Conservation (phyloP, 2,113 vertebrate genomes). For the Malurus elegans region DNA sequence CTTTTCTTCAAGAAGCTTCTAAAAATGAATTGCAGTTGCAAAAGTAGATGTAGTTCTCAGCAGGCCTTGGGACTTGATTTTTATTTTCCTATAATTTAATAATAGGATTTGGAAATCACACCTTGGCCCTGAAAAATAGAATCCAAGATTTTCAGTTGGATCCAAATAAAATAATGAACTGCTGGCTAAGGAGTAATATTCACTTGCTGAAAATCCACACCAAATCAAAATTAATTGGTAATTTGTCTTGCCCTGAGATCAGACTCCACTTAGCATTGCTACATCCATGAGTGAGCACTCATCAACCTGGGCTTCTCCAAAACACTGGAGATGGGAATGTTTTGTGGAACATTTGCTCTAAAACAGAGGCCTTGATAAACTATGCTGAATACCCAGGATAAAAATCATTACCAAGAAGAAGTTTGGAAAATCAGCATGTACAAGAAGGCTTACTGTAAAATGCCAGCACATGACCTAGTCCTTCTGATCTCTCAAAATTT, state of each 20-base stretch:
- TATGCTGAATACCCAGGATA: background rate
- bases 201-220: background rate
- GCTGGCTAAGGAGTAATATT: background rate
- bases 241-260: background rate
- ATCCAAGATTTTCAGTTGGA: background rate
- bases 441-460: background rate
- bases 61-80: background rate
- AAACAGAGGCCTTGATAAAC: background rate
- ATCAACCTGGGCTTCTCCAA: background rate
- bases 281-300: rapidly evolving
- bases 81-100: background rate
- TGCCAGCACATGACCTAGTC: background rate
- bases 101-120: background rate
- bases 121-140: background rate
- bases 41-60: background rate
- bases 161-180: background rate
- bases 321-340: background rate
- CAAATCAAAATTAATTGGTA: background rate
- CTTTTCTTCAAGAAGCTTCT: background rate
- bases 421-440: background rate
- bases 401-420: background rate
- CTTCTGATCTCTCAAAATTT: background rate
- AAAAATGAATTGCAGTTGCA: background rate
- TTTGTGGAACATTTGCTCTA: background rate
- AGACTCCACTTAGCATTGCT: background rate